Base-by-base conservation (phyloP, 2,797 vertebrate species). In the Helicolenus hilgendorfi region DNA sequence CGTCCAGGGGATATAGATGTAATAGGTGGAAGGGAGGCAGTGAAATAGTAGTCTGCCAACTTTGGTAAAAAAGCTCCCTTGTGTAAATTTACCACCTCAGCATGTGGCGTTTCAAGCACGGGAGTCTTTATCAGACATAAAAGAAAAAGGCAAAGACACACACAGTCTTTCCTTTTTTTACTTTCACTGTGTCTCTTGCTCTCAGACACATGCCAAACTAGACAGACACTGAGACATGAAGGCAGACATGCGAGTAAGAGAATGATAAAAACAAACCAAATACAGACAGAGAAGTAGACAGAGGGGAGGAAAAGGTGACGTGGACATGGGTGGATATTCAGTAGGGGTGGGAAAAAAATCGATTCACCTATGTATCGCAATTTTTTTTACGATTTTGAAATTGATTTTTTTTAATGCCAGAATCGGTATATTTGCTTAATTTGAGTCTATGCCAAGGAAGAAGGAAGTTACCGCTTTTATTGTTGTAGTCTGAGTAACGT, bases 91-190 rank as follows among this genome's bases (percentile, higher is more conserved):
- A 88, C 76, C 81, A 79, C 64, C 80, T 75, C 49, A 33, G 64
- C 81, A 87, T 79, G 89, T 92, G 89, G 78, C 79, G 91, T 91
- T 92, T 95, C 58, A 83, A 91, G 80, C 86, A 75, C 36, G 14
- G 64, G 49, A 55, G 59, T 45, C 62, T 79, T 86, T 83, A 81
- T 87, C 63, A 79, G 64, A 74, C 72, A 53, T 71, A 3, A 22
- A 10, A 81, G 77, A 74, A 77, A 69, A 55, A n/a, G 11, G 38
- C 59, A 77, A 38, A 74, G 31, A 79, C 56, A 68, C 45, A 82
- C 22, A 38, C n/a, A 65, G 38, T 38, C 11, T 58, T 35, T 76
- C 29, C 15, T 80, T 84, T 38, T 56, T 86, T 58, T 24, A 45
- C 22, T 77, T 77, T 53, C 41, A 35, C 55, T 35, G 63, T 77